Evolutionary conservation across 2,797 vertebrate species (phyloP).

Genomic region (Rhincodon typus): DNA sequence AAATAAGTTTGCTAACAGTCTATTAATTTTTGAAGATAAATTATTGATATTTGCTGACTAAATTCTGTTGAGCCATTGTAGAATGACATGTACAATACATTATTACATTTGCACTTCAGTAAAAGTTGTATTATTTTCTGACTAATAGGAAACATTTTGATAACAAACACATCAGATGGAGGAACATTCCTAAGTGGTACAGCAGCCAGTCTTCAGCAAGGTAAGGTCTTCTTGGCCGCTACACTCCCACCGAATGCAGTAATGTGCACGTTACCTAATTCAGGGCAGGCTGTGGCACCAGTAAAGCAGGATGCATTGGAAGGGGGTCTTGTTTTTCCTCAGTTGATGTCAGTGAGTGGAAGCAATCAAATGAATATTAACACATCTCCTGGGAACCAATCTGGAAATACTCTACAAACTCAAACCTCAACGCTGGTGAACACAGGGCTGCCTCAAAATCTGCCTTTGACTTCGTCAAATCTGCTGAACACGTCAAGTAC

Average conservation of each 20-base stretch:
- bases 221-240: conserved; percentile 78
- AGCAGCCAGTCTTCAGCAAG: conserved; percentile 62
- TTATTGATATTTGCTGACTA: background rate
- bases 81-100: background rate
- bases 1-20: background rate
- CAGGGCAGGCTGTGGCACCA: conserved; percentile 59
- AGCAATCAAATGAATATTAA: conserved; percentile 69
- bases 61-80: background rate
- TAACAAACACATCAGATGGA: conserved; percentile 66
- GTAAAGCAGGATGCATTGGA: conserved; percentile 94
- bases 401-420: conserved; percentile 55
- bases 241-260: conserved; percentile 75
- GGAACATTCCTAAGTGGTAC: conserved; percentile 71
- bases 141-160: conserved; percentile 68
- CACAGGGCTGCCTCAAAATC: conserved; percentile 60
- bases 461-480: conserved; percentile 62
- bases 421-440: conserved; percentile 61
- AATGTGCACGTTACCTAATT: conserved; percentile 79
- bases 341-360: conserved; percentile 77
- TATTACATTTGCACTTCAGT: background rate
- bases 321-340: conserved; percentile 73
- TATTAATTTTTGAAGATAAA: background rate
- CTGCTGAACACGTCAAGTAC: conserved; percentile 59
- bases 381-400: conserved; percentile 60
- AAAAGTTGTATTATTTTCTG: conserved; percentile 39